Conservation (phyloP, 2,113 vertebrate genomes). For the Bos indicus region DNA sequence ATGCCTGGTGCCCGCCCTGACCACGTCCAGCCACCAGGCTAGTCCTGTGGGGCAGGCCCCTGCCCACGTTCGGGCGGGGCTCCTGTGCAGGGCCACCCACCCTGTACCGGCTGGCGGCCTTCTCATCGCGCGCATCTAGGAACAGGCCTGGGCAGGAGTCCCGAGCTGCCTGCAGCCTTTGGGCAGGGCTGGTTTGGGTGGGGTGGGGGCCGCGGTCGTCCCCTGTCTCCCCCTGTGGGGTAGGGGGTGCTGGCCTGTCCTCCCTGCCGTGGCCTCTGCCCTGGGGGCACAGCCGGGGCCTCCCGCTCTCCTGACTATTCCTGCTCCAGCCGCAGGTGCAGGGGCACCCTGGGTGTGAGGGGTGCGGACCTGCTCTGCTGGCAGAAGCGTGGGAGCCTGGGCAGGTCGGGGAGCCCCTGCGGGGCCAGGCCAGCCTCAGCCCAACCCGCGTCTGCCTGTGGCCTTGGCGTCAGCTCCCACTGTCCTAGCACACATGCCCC, state of each 20-base stretch:
- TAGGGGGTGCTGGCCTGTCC: too few species aligned
- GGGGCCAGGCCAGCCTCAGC: neutral
- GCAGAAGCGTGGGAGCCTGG: neutral
- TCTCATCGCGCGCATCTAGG: neutral
- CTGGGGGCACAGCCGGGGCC: neutral
- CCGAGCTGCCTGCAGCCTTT: neutral
- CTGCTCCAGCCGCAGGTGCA: fast-evolving
- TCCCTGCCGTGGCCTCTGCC: fast-evolving
- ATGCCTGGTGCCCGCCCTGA: neutral
- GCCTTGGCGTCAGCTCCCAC: neutral
- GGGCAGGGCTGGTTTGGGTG: neutral
- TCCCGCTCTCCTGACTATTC: fast-evolving
- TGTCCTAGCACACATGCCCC: too few species aligned
- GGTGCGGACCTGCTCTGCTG: fast-evolving
- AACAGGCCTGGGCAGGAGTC: conserved; percentile 2
- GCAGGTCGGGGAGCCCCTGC: too few species aligned
- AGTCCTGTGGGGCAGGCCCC: neutral
- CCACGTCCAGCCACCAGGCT: fast-evolving
- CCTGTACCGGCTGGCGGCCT: fast-evolving
- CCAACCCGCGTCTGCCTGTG: fast-evolving
- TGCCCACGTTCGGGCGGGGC: neutral
- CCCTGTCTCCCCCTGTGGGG: neutral
- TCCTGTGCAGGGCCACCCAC: neutral
- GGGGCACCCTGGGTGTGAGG: neutral
- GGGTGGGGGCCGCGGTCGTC: neutral